Evolutionary conservation across 2,797 vertebrate genomes (phyloP).

Genomic region (Bradypodion pumilum): DNA sequence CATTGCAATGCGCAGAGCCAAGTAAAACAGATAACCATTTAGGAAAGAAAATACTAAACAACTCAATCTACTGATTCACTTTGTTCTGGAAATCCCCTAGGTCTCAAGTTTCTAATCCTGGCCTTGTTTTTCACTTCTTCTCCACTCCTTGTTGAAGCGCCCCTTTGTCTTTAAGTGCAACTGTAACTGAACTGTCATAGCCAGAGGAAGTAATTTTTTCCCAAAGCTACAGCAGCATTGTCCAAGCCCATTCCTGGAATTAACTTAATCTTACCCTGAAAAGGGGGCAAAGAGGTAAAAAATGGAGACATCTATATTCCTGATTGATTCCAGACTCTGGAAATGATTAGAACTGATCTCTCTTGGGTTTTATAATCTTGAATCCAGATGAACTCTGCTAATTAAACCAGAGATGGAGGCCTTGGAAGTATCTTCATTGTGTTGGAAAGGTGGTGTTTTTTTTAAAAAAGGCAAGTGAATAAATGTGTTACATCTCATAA

Average conservation of each 20-base stretch:
- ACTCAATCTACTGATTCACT: conserved; percentile 57
- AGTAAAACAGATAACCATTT: conserved; percentile 56
- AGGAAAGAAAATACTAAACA: conserved; percentile 54
- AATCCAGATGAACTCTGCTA: conserved; percentile 32
- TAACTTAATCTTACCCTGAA: conserved; percentile 61
- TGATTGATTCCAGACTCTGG: conserved; percentile 28
- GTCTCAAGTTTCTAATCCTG: conserved; percentile 64
- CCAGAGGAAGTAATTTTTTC: conserved; percentile 71
- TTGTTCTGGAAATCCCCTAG: conserved; percentile 65
- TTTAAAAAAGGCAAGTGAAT: neutral
- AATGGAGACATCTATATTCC: conserved; percentile 41
- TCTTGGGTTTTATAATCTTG: conserved; percentile 36
- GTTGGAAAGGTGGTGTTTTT: neutral
- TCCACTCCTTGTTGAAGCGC: conserved; percentile 61
- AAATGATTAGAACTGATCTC: conserved; percentile 28
- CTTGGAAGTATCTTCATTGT: conserved; percentile 6
- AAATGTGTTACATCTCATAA: neutral
- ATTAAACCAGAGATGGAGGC: neutral
- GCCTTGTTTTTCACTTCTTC: conserved; percentile 64
- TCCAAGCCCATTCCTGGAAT: conserved; percentile 71
- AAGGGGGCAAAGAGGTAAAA: conserved; percentile 62
- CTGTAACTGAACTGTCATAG: conserved; percentile 69
- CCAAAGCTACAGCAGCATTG: conserved; percentile 58
- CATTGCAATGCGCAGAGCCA: conserved; percentile 36
- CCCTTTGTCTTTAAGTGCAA: conserved; percentile 70